Base-by-base conservation (phyloP, 2,888 invertebrate genomes). In the Eutolmus rufibarbis region DNA sequence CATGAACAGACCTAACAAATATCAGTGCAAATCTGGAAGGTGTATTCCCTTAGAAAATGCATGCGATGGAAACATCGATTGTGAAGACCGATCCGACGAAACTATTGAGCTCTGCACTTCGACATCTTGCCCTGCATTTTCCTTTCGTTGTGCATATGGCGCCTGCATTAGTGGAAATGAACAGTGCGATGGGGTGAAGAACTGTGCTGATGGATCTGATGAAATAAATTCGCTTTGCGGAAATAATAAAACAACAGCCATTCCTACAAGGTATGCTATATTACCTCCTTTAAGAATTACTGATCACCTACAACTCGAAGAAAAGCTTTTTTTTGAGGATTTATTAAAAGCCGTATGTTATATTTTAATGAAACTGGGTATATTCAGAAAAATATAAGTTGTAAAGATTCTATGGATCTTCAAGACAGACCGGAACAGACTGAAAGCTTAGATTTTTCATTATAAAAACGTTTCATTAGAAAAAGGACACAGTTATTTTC, bases 61-160 rank as follows among this genome's bases (percentile, higher is more conserved):
- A 0, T 91, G 91, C 0, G 94, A 95, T 89, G 93, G 94, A 2
- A 93, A 14, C 1, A 12, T 40, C 0, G 82, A 91, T 86, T 91
- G 91, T 77, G 1, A 16, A 0, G 91, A 91, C 88, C 89, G 88
- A 19, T 90, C 90, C 1, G 91, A 91, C 88, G 91, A 91, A 88
- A 90, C 90, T 0, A 87, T 88, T 5, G 87, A 88, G 51, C 23
- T 88, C 5, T 91, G 91, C 82, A 74, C 88, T 0, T 66, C 87
- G 5, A 43, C 19, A 3, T 37, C 57, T 4, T 91, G 91, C 87
- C 90, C 90, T 2, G 14, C 85, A 1, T 90, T 88, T 88, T 89
- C 90, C n/a, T 91, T 91, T 88, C 90, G 90, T 0, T 91, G 91
- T 77, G 90, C 90, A 8, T 91, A 91, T 87, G 91, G 91, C 8